Conservation (phyloP, 2,113 vertebrate genomes). For the Chamaetylas fuelleborni region DNA sequence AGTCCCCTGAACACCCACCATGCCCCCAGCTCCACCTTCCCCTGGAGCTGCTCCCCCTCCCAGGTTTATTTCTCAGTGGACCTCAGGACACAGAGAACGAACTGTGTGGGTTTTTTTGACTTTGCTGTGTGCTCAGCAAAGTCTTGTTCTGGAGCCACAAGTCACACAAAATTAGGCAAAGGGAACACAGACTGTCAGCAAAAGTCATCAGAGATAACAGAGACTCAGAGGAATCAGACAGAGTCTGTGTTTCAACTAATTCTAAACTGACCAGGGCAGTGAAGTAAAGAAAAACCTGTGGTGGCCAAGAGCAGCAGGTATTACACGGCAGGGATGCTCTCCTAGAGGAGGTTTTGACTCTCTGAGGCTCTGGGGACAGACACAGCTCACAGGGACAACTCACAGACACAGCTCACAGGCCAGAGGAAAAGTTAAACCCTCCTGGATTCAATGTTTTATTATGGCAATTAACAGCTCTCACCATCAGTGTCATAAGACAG, state of each 20-base stretch:
- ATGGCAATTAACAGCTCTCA: background rate
- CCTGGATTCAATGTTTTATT: background rate
- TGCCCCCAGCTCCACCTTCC: background rate
- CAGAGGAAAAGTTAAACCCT: background rate
- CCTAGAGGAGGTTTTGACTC: background rate
- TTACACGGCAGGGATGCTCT: background rate
- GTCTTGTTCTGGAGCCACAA: background rate
- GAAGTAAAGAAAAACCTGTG: background rate
- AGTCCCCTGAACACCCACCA: background rate
- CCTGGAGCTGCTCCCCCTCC: background rate
- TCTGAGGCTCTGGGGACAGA: background rate
- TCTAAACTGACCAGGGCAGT: background rate
- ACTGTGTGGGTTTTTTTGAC: too few relatives aligned
- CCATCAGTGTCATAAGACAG: background rate
- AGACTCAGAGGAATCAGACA: background rate
- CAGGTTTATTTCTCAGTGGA: background rate
- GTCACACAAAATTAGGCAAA: background rate
- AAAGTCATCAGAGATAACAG: background rate
- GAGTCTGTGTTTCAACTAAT: background rate
- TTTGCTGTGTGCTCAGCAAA: background rate
- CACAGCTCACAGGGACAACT: background rate
- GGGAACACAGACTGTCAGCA: background rate
- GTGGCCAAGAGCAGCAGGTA: background rate
- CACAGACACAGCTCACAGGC: background rate
- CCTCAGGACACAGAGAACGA: background rate